Evolutionary conservation across 2,113 vertebrate species (phyloP).

Genomic region (Rhynchomys soricoides): DNA sequence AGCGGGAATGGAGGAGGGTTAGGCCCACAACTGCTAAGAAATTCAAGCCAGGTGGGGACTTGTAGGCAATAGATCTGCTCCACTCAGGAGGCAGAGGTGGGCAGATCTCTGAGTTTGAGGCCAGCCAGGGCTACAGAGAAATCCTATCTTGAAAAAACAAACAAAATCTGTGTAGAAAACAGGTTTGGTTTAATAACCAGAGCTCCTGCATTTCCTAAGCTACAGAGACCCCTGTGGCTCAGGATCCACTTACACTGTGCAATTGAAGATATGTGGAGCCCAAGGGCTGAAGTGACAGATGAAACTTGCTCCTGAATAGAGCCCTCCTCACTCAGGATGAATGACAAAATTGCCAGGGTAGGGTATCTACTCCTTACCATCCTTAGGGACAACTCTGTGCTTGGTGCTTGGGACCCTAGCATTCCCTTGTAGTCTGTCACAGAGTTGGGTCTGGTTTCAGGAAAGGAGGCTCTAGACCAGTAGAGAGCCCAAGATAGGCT

Average conservation of each 20-base stretch:
- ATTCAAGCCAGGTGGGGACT: background rate
- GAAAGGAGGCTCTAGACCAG: background rate
- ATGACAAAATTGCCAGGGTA: background rate
- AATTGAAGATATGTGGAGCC: background rate
- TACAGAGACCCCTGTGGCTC: background rate
- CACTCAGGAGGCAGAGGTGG: background rate
- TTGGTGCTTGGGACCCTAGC: background rate
- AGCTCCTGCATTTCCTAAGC: background rate
- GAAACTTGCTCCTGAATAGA: background rate
- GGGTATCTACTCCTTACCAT: background rate
- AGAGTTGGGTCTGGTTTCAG: background rate
- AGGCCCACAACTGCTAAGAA: background rate
- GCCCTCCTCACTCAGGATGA: background rate
- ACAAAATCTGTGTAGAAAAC: background rate
- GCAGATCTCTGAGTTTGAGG: background rate
- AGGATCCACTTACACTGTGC: background rate
- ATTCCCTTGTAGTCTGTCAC: slow-evolving; percentile 3
- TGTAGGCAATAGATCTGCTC: background rate
- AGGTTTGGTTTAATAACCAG: background rate
- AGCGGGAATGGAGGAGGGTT: background rate
- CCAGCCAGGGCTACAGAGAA: background rate
- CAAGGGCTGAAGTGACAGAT: background rate
- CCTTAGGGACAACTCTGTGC: background rate
- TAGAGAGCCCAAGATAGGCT: background rate
- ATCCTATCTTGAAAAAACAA: background rate